Base-by-base conservation (phyloP, 2,888 invertebrate genomes). In the Eutolmus rufibarbis region DNA sequence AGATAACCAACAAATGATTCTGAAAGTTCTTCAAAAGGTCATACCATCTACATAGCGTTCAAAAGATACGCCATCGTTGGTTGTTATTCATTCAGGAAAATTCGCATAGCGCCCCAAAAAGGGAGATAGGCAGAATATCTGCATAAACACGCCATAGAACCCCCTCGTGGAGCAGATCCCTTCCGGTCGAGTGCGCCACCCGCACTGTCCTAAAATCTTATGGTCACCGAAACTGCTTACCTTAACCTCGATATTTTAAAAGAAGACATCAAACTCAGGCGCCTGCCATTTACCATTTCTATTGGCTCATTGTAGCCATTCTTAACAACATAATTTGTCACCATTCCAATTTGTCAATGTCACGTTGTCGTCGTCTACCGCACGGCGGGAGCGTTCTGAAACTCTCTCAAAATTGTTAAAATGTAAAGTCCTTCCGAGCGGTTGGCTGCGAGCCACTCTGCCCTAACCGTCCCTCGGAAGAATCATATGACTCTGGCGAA, bases 281-380 rank as follows among this genome's bases (percentile, higher is more conserved):
- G 46, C 23, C 46, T 79, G 46, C 34, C 84, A 84, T 84, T 84
- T 66, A 84, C 84, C 66, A 84, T 66, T 84, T 66, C 51, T 84
- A 84, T 84, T 84, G 84, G 84, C 84, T 74, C 66, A 57, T 84
- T 82, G 57, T 56, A 84, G 23, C 66, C 84, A 40, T 84, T 84
- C 84, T 57, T 84, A 84, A 84, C 84, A 74, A 40, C 84, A 84
- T 86, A 86, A 86, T 86, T 86, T 86, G 86, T 76, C 86, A 76
- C 86, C 66, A 76, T 86, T 86, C 19, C 76, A 76, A 86, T 86
- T 86, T 86, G 51, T 86, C 86, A 51, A 9, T 76, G 86, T 86
- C 86, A 86, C 74, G 46, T 76, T 76, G 31, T 12, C n/a, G 31
- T 51, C 46, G 31, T 43, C 5, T 57, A 79, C 28, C 19, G 19